Evolutionary conservation across 2,113 vertebrate species (phyloP), one percentile per base, ranked within the genome.

Genomic region (Microcebus ravelobensis): DNA sequence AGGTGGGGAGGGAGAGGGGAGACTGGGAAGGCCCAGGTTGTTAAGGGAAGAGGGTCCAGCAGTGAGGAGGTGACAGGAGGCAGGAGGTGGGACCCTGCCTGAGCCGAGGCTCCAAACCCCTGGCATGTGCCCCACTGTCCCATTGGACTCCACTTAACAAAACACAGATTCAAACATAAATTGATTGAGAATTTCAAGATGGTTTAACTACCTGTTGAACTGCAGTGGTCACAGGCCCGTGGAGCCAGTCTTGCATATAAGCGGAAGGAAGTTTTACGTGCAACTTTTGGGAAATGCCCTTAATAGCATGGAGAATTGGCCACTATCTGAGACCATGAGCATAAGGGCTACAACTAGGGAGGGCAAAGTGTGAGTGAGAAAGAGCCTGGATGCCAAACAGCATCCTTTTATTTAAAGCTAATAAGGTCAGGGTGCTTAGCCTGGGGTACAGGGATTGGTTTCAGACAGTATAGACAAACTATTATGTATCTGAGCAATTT

Each of bases 161-260:
- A 96, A 55, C 42, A 94, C 59, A 76, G 36, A 91, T 63, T 65
- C 36, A 91, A 18, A 87, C 36, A 71, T 79, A 68, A 65, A 88
- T 67, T 45, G 29, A 63, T 74, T 48, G 79, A 71, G 39, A 87
- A 71, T 65, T 73, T 55, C 39, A 63, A 70, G 59, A 81, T 50
- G 23, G 36, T 29, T 74, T 77, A 7, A 57, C 83, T 63, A 23
- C 11, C 27, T n/a, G 1, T 59, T 84, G 71, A 45, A 29, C 25
- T 55, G 5, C 9, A 42, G 13, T 20, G 3, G 48, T 63, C 15
- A 1, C 20, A 25, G 2, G 48, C 3, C 4, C 8, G 6, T 8
- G n/a, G 18, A 91, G 52, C 4, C 48, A 86, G 13, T 74, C 45
- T 36, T 68, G 25, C 50, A 70, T 31, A 59, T 31, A 45, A 76